Evolutionary conservation across 1,140 invertebrate genomes (phyloP).

Genomic region (Globodera ellingtonae): DNA sequence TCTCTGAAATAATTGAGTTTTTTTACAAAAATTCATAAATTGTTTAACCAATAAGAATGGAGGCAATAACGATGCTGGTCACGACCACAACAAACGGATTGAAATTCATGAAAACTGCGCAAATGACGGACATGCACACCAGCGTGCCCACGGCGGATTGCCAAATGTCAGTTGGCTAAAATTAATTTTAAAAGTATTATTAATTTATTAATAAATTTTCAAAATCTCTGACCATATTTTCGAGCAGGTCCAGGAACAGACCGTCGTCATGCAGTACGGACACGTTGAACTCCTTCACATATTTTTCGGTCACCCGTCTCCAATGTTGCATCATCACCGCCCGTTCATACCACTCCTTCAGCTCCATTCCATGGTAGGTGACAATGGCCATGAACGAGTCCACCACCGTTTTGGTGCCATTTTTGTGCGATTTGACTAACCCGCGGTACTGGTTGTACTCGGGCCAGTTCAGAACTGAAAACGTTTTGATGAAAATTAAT

Average conservation of each 20-base stretch:
- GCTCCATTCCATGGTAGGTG: conserved; percentile 56
- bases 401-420: conserved; percentile 37
- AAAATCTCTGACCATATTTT: conserved; percentile 54
- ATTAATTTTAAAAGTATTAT: neutral
- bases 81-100: conserved; percentile 65
- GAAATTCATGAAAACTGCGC: conserved; percentile 67
- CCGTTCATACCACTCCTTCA: conserved; percentile 50
- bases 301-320: conserved; percentile 57
- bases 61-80: conserved; percentile 65
- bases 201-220: neutral
- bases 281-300: conserved; percentile 55
- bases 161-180: conserved; percentile 64
- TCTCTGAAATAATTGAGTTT: conserved; percentile 27
- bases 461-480: conserved; percentile 56
- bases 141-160: conserved; percentile 64
- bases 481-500: neutral
- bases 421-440: conserved; percentile 51
- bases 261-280: conserved; percentile 60
- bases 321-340: conserved; percentile 53
- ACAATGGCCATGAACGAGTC: conserved; percentile 39
- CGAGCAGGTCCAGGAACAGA: conserved; percentile 66
- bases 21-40: neutral
- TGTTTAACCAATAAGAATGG: conserved; percentile 63
- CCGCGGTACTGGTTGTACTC: conserved; percentile 59
- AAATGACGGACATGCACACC: conserved; percentile 65